These are phyloP conservation scores for Arctia plantaginis DNA, from an alignment of 2,888 invertebrate species.

Conservation along the genomic window DNA sequence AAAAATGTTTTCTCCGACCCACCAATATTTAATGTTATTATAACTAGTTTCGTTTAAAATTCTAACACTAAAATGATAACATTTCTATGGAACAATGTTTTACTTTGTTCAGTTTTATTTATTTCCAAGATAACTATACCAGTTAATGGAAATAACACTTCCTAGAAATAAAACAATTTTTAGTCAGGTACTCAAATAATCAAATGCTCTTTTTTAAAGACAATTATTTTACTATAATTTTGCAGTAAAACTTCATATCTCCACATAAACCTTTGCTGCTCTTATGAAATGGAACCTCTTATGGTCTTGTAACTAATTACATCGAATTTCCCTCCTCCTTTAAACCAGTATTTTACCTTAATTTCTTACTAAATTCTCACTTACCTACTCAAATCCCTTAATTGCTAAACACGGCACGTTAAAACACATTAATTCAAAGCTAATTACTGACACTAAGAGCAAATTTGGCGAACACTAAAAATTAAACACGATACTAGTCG, in stretches of 20 bases:
- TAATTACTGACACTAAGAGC: constrained; percentile 47
- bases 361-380: constrained; percentile 44
- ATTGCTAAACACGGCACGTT: constrained; percentile 52
- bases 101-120: neutral
- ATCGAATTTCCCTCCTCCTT: constrained; percentile 46
- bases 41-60: neutral
- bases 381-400: constrained; percentile 57
- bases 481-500: constrained; percentile 47
- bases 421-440: constrained; percentile 51
- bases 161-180: neutral
- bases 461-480: constrained; percentile 42
- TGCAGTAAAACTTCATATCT: neutral
- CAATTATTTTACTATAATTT: neutral
- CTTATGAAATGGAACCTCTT: neutral
- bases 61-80: neutral
- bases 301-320: constrained; percentile 49
- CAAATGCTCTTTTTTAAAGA: neutral
- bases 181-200: no score
- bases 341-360: constrained; percentile 30
- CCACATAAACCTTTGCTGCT: neutral
- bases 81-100: neutral
- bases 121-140: neutral
- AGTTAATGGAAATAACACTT: neutral
- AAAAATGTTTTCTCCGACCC: neutral
- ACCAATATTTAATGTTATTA: neutral